Evolutionary conservation across 2,888 invertebrate species (phyloP).

Genomic region (Drosophila paranaensis): DNA sequence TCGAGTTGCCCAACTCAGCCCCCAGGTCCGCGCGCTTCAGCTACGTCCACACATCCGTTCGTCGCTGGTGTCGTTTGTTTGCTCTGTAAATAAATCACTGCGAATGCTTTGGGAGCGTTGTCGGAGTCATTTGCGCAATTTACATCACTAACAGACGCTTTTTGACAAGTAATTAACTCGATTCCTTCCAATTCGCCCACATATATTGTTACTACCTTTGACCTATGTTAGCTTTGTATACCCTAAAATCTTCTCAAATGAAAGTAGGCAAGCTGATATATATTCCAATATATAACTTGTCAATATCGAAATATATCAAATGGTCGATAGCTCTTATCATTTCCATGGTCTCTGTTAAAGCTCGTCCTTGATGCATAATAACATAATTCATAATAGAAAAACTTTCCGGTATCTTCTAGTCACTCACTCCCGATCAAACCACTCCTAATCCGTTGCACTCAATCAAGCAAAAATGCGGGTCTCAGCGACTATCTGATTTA

Average conservation of each 20-base stretch:
- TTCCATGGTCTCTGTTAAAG: too few relatives aligned
- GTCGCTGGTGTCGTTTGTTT: slow-evolving; percentile 48
- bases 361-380: too few relatives aligned
- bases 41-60: slow-evolving; percentile 11
- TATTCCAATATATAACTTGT: not conserved
- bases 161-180: slow-evolving; percentile 78
- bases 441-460: too few relatives aligned
- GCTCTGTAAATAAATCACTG: slow-evolving; percentile 75
- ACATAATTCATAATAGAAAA: too few relatives aligned
- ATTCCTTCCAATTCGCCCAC: slow-evolving; percentile 26
- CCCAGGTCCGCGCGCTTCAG: not conserved
- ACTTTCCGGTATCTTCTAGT: too few relatives aligned
- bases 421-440: too few relatives aligned
- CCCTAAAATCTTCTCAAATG: too few relatives aligned
- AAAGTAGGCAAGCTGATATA: not conserved
- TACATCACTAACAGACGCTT: slow-evolving; percentile 70
- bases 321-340: too few relatives aligned
- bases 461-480: too few relatives aligned
- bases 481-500: too few relatives aligned
- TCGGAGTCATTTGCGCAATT: slow-evolving; percentile 66
- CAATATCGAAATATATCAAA: not conserved
- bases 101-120: slow-evolving; percentile 38
- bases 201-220: slow-evolving; percentile 3
- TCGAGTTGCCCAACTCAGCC: slow-evolving; percentile 37
- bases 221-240: slow-evolving; percentile 5